Evolutionary conservation across 2,888 invertebrate genomes (phyloP).

Genomic region (Andrena hattorfiana): DNA sequence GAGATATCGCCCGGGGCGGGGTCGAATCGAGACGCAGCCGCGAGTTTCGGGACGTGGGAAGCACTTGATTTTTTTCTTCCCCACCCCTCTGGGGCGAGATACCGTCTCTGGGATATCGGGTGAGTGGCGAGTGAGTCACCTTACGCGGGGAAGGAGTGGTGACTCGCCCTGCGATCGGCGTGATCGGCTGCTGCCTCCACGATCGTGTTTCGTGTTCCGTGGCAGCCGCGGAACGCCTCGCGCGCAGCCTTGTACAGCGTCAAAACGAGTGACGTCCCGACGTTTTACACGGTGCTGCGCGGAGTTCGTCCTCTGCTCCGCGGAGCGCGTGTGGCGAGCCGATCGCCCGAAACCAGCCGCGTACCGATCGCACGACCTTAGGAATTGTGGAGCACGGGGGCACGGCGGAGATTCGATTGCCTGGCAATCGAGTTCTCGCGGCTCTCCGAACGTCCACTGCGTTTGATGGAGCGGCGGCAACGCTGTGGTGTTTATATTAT

Average conservation of each 20-base stretch:
- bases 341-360: constrained; percentile 43
- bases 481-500: no score
- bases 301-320: constrained; percentile 53
- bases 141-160: constrained; percentile 64
- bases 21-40: constrained; percentile 73
- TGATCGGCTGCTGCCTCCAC: constrained; percentile 64
- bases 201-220: constrained; percentile 70
- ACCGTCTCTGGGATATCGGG: constrained; percentile 58
- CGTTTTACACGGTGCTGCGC: constrained; percentile 75
- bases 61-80: constrained; percentile 57
- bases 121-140: constrained; percentile 74
- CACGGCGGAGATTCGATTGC: constrained; percentile 5
- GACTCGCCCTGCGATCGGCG: constrained; percentile 71
- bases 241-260: constrained; percentile 68
- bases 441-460: neutral
- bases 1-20: constrained; percentile 74
- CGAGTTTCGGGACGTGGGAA: constrained; percentile 77
- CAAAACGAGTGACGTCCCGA: constrained; percentile 74
- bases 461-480: neutral
- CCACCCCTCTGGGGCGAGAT: constrained; percentile 27
- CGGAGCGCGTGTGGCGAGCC: constrained; percentile 34
- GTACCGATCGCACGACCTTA: constrained; percentile 45
- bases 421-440: neutral
- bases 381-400: constrained; percentile 22
- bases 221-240: constrained; percentile 48